Percentiles rank a stretch among this genome's conserved stretches.
phyloP scores from a whole-genome alignment of 2,888 invertebrate species.

The Agrochola macilenta region DNA sequence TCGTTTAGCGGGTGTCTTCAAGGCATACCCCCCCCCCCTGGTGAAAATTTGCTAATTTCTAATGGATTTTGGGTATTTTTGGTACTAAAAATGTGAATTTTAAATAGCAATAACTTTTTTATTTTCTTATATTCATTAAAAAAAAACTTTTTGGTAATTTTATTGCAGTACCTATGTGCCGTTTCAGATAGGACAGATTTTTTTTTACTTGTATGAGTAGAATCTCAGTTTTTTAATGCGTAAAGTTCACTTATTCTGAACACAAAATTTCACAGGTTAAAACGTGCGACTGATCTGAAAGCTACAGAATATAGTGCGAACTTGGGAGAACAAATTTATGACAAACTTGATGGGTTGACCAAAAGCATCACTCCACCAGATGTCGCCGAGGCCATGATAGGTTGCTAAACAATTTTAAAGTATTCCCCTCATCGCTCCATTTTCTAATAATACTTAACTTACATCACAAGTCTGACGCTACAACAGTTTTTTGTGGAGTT shows the following conservation, averaged over 20 bases:
- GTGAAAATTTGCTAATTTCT: too few relatives aligned
- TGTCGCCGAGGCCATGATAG: conserved; percentile 75
- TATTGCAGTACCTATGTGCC: too few relatives aligned
- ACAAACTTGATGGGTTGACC: conserved; percentile 69
- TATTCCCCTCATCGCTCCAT: too few relatives aligned
- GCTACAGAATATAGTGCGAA: conserved; percentile 74
- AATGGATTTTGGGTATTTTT: too few relatives aligned
- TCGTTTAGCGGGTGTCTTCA: too few relatives aligned
- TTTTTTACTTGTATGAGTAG: neutral
- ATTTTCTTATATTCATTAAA: too few relatives aligned
- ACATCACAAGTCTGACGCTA: neutral
- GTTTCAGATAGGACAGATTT: too few relatives aligned
- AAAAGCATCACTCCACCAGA: conserved; percentile 74
- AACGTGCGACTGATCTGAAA: conserved; percentile 73
- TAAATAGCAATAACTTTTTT: too few relatives aligned
- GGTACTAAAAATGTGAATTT: too few relatives aligned
- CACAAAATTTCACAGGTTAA: conserved; percentile 73
- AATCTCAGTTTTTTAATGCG: too few relatives aligned
- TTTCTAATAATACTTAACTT: neutral
- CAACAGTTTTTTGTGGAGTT: neutral
- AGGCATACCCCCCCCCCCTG: too few relatives aligned
- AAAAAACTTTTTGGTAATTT: too few relatives aligned
- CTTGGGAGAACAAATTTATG: conserved; percentile 72
- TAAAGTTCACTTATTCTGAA: neutral
- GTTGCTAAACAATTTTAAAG: conserved; percentile 60